Evolutionary conservation across 2,797 vertebrate genomes (phyloP).

Genomic region (Monodelphis domestica): DNA sequence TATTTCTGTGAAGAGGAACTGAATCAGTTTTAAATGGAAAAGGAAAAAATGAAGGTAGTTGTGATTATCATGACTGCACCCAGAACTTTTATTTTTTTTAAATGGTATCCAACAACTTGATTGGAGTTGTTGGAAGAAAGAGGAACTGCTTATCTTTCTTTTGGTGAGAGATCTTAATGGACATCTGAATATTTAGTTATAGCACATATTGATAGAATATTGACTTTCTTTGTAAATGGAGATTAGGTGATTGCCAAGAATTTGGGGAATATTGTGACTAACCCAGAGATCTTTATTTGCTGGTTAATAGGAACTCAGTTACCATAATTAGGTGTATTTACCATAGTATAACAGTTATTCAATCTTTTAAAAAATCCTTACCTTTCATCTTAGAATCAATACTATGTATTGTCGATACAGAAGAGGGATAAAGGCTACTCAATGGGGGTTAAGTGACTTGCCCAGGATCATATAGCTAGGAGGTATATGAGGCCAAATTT

Average conservation of each 20-base stretch:
- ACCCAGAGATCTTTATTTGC: slow-evolving; percentile 39
- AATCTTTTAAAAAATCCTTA: slow-evolving; percentile 49
- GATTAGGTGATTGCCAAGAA: slow-evolving; percentile 75
- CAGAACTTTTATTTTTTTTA: not conserved
- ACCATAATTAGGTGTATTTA: slow-evolving; percentile 45
- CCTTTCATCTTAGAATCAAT: too few relatives aligned
- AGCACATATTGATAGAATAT: slow-evolving; percentile 29
- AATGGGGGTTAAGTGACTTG: too few relatives aligned
- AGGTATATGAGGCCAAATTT: too few relatives aligned
- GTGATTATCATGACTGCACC: not conserved
- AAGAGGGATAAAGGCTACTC: too few relatives aligned
- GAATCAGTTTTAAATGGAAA: not conserved
- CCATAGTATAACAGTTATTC: slow-evolving; percentile 58
- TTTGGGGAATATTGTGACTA: slow-evolving; percentile 62
- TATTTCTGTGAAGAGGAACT: not conserved
- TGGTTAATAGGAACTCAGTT: slow-evolving; percentile 37
- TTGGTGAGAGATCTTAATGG: slow-evolving; percentile 72
- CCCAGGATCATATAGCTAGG: too few relatives aligned
- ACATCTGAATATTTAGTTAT: slow-evolving; percentile 63
- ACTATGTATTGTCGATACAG: too few relatives aligned
- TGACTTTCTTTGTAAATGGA: slow-evolving; percentile 63
- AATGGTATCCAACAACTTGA: not conserved
- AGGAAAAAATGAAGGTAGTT: not conserved
- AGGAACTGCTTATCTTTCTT: not conserved
- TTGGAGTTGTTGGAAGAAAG: too few relatives aligned